phyloP scores from a whole-genome alignment of 2,797 vertebrate genomes.

The Acipenser ruthenus region DNA sequence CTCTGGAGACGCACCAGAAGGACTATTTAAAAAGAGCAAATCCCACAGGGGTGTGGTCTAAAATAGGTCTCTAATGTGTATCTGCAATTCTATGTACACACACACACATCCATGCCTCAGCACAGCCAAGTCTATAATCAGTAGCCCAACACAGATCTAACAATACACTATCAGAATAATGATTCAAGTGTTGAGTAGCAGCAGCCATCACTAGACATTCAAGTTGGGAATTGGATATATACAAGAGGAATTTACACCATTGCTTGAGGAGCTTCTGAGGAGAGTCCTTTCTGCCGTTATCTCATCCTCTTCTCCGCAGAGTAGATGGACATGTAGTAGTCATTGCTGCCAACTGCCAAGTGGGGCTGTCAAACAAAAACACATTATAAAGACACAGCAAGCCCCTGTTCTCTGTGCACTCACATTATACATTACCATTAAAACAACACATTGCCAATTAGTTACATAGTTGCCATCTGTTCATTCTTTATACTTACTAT shows the following conservation, averaged over 20 bases:
- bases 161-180: slow-evolving; percentile 31
- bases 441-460: too few species aligned
- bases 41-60: slow-evolving; percentile 11
- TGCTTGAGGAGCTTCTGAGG: slow-evolving; percentile 21
- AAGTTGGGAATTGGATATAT: slow-evolving; percentile 73
- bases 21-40: neutral
- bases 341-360: slow-evolving; percentile 93
- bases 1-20: too few species aligned
- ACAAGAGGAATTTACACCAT: slow-evolving; percentile 65
- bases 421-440: too few species aligned
- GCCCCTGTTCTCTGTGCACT: too few species aligned
- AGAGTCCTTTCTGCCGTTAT: slow-evolving; percentile 62
- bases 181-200: slow-evolving; percentile 56
- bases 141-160: slow-evolving; percentile 54
- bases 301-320: slow-evolving; percentile 92
- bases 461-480: too few species aligned
- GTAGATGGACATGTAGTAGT: slow-evolving; percentile 99
- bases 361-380: slow-evolving; percentile 67
- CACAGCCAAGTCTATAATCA: slow-evolving; percentile 68
- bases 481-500: too few species aligned
- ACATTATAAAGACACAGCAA: too few species aligned
- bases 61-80: slow-evolving; percentile 40
- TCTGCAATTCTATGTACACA: slow-evolving; percentile 60
- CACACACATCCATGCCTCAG: slow-evolving; percentile 35
- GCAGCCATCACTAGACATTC: slow-evolving; percentile 80